Conservation (phyloP, 2,888 invertebrate species). For the Eustalomyia histrio region DNA sequence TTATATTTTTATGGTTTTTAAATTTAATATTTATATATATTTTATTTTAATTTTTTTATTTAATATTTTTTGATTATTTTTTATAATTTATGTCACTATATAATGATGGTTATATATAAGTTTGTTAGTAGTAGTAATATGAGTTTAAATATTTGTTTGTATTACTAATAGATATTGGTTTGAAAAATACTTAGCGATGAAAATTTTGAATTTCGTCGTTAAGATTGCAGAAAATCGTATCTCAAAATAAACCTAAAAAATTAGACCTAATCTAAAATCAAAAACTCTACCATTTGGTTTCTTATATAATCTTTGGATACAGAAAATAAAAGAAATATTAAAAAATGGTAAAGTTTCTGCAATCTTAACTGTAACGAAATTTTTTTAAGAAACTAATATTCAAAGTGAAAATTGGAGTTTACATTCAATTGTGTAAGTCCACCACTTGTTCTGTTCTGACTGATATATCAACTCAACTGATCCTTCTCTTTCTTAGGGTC, state of each 20-base stretch:
- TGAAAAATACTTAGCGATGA: conserved; percentile 75
- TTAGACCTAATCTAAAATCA: conserved; percentile 13
- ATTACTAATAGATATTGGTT: conserved; percentile 44
- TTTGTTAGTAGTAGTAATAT: conserved; percentile 48
- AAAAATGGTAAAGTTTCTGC: conserved; percentile 69
- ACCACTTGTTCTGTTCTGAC: conserved; percentile 66
- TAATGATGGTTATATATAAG: conserved; percentile 18
- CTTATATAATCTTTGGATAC: background rate
- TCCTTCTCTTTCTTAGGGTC: background rate
- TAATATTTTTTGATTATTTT: conserved; percentile 4
- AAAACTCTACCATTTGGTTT: conserved; percentile 49
- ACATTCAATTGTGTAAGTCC: conserved; percentile 74
- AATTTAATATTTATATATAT: background rate
- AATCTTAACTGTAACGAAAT: conserved; percentile 75
- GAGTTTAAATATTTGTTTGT: conserved; percentile 25
- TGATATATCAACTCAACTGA: conserved; percentile 3
- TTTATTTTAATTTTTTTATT: background rate
- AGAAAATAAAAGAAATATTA: conserved; percentile 22
- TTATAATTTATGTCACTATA: background rate
- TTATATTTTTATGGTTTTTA: background rate
- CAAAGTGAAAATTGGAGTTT: conserved; percentile 76
- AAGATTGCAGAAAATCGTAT: conserved; percentile 79
- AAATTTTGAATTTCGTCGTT: conserved; percentile 74
- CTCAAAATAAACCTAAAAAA: conserved; percentile 71
- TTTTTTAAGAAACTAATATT: conserved; percentile 73